These are phyloP conservation scores for Pygocentrus nattereri DNA, from an alignment of 2,797 vertebrate genomes.

Conservation along the genomic window DNA sequence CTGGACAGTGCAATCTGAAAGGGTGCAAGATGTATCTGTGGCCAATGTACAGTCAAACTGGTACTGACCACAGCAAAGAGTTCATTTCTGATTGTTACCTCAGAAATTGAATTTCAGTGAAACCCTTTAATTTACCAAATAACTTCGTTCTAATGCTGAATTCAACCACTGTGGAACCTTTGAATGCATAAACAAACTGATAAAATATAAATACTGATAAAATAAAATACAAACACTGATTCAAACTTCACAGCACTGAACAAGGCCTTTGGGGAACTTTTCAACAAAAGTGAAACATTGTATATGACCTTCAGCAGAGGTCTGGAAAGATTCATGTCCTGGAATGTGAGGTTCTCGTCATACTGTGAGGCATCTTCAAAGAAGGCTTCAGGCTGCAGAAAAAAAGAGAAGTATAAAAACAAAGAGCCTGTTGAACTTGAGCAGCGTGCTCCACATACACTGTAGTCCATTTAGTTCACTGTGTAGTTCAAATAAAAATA, in stretches of 20 bases:
- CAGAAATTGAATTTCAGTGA: too few species aligned
- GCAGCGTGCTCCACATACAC: not conserved
- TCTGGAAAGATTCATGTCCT: conserved; percentile 96
- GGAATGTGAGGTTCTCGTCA: conserved; percentile 88
- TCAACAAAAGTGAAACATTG: not conserved
- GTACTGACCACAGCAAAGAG: too few species aligned
- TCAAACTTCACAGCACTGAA: not conserved
- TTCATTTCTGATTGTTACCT: too few species aligned
- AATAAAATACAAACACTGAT: too few species aligned
- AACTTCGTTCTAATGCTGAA: too few species aligned
- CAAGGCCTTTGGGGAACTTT: not conserved
- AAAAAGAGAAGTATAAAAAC: not conserved
- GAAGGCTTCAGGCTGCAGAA: conserved; percentile 81
- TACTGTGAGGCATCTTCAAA: conserved; percentile 92
- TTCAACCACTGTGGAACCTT: too few species aligned
- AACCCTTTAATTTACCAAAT: too few species aligned
- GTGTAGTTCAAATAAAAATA: not conserved
- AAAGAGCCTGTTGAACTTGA: not conserved
- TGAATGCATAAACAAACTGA: too few species aligned
- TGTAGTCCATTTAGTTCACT: not conserved
- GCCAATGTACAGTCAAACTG: too few species aligned
- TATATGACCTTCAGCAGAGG: conserved; percentile 91
- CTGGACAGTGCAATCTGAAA: too few species aligned
- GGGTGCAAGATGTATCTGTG: too few species aligned
- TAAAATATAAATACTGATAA: too few species aligned